These are phyloP conservation scores for Camptogramma bilineatum DNA, from an alignment of 2,888 invertebrate species.

Conservation along the genomic window DNA sequence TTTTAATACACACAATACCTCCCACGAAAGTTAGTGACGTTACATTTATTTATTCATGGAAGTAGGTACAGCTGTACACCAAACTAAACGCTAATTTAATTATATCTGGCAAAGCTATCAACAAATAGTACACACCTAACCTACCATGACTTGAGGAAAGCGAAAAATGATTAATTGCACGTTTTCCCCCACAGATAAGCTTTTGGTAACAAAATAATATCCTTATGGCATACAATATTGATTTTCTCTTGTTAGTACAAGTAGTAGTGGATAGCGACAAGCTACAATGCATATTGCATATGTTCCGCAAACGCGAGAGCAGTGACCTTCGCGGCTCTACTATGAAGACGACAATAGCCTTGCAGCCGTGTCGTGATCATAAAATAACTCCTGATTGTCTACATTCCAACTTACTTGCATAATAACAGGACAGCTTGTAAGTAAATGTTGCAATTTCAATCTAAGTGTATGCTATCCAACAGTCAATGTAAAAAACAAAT, in stretches of 20 bases:
- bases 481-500: too few species aligned
- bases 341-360: slow-evolving; percentile 45
- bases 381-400: slow-evolving; percentile 24
- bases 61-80: not conserved
- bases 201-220: not conserved
- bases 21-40: too few species aligned
- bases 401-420: slow-evolving; percentile 8
- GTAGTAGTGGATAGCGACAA: slow-evolving; percentile 23
- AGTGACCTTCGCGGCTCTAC: slow-evolving; percentile 56
- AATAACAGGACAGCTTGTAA: not conserved
- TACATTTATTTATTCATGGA: too few species aligned
- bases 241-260: not conserved
- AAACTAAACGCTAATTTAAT: not conserved
- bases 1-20: not conserved
- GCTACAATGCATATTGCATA: slow-evolving; percentile 14
- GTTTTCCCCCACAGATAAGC: slow-evolving; percentile 8
- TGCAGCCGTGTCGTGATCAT: slow-evolving; percentile 32
- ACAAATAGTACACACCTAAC: not conserved
- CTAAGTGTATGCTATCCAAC: not conserved
- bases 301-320: slow-evolving; percentile 52
- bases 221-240: not conserved
- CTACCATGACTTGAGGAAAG: slow-evolving; percentile 5
- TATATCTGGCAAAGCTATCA: not conserved
- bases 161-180: slow-evolving; percentile 4
- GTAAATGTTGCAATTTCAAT: not conserved